Percentiles rank a stretch among this genome's conserved stretches.
These are phyloP conservation scores for Haliclystus octoradiatus DNA, from an alignment of 30 jellyfish, hydroid and myxozoan species.

Conservation along the genomic window DNA sequence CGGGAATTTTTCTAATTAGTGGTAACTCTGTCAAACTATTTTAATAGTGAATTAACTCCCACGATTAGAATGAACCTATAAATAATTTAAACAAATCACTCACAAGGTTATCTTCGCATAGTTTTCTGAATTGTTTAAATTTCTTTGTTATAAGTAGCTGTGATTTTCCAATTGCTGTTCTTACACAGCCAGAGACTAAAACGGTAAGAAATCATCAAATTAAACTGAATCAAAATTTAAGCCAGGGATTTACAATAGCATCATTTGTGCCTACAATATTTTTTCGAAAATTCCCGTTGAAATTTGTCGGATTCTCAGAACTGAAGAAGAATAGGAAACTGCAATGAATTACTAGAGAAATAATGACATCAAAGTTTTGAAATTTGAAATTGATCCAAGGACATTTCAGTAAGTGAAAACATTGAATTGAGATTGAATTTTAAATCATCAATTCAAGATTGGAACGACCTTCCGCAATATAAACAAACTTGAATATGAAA, in stretches of 20 bases:
- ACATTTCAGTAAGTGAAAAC: too few species aligned
- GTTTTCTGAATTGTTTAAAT: constrained; percentile 76
- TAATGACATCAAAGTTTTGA: neutral
- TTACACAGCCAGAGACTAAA: constrained; percentile 67
- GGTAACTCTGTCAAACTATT: neutral
- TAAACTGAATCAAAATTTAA: too few species aligned
- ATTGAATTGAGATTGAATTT: too few species aligned
- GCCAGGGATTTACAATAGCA: too few species aligned
- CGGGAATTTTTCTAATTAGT: too few species aligned
- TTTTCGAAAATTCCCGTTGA: neutral
- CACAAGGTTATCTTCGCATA: constrained; percentile 85
- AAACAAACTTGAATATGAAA: too few species aligned
- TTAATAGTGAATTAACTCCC: neutral
- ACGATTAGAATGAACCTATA: neutral
- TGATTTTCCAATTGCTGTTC: constrained; percentile 89
- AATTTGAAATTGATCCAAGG: neutral
- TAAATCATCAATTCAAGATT: too few species aligned
- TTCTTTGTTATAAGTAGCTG: constrained; percentile 71
- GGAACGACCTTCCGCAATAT: too few species aligned
- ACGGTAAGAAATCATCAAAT: neutral
- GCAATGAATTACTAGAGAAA: neutral
- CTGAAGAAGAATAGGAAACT: too few species aligned
- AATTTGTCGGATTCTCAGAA: neutral
- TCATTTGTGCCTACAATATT: too few species aligned
- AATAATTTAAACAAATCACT: constrained; percentile 3